phyloP scores from a whole-genome alignment of 1,140 invertebrate genomes.

The Drosophila busckii region DNA sequence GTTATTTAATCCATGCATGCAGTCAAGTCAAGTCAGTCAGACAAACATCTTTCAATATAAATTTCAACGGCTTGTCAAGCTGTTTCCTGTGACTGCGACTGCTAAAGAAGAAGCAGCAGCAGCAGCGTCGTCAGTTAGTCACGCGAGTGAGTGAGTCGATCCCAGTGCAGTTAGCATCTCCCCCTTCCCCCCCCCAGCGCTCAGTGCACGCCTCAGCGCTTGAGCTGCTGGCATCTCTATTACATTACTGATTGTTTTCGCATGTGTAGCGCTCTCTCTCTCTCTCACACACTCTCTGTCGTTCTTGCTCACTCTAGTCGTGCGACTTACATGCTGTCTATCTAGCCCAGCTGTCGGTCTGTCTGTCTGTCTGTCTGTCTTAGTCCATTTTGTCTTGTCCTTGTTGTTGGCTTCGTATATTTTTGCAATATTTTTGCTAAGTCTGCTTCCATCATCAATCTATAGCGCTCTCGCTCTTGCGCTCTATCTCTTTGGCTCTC shows the following conservation, averaged over 20 bases:
- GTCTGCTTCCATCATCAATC: conserved; percentile 52
- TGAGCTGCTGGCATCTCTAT: conserved; percentile 52
- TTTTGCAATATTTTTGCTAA: conserved; percentile 63
- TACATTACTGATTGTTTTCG: conserved; percentile 74
- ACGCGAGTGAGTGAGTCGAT: no score
- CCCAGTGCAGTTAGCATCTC: not conserved
- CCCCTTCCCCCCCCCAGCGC: not conserved
- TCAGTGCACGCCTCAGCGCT: conserved; percentile 33
- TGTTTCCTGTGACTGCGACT: conserved; percentile 62
- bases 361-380: conserved; percentile 7
- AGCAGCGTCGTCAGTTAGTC: no score
- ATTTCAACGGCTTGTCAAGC: conserved; percentile 76
- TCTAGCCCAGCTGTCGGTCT: conserved; percentile 1
- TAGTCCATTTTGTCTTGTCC: conserved; percentile 9
- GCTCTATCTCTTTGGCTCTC: not conserved
- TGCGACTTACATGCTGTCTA: no score
- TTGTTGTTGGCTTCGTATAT: conserved; percentile 46
- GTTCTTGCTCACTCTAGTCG: conserved; percentile 4
- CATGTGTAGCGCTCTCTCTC: conserved; percentile 40
- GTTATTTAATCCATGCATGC: conserved; percentile 53
- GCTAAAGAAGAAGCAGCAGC: no score
- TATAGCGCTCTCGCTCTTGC: conserved; percentile 1
- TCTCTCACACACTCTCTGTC: conserved; percentile 8
- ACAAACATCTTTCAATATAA: conserved; percentile 75
- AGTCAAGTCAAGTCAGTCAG: conserved; percentile 1